Evolutionary conservation across 1,140 invertebrate genomes (phyloP).

Genomic region (Euura lappo): DNA sequence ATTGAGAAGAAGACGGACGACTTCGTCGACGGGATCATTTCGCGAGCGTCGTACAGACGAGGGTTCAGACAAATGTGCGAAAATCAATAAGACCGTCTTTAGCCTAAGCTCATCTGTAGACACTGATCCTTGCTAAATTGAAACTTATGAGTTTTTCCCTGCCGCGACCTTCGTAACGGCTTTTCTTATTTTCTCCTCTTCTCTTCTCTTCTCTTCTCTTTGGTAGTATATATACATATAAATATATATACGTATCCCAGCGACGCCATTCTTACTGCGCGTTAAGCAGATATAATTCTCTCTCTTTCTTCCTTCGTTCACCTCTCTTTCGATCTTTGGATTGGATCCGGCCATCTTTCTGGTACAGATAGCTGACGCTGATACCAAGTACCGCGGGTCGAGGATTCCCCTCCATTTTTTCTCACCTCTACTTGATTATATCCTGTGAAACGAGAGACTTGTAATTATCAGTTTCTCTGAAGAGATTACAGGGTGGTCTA

Average conservation of each 20-base stretch:
- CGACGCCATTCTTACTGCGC: constrained; percentile 44
- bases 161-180: constrained; percentile 8
- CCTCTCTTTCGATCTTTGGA: background rate
- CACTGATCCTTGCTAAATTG: constrained; percentile 60
- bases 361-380: background rate
- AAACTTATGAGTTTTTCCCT: constrained; percentile 60
- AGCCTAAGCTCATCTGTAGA: constrained; percentile 38
- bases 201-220: constrained; percentile 20
- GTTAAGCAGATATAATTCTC: constrained; percentile 44
- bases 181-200: constrained; percentile 11
- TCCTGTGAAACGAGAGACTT: background rate
- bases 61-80: constrained; percentile 24
- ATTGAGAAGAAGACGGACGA: too few species aligned
- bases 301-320: constrained; percentile 24
- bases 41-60: too few species aligned
- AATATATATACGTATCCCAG: background rate
- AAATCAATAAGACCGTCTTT: constrained; percentile 45
- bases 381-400: background rate
- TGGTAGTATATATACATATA: constrained; percentile 3
- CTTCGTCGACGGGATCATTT: too few species aligned
- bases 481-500: background rate
- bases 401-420: background rate
- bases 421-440: background rate
- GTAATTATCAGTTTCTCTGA: background rate
- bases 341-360: background rate